phyloP scores from a whole-genome alignment of 2,113 vertebrate species.

The Tyto alba region DNA sequence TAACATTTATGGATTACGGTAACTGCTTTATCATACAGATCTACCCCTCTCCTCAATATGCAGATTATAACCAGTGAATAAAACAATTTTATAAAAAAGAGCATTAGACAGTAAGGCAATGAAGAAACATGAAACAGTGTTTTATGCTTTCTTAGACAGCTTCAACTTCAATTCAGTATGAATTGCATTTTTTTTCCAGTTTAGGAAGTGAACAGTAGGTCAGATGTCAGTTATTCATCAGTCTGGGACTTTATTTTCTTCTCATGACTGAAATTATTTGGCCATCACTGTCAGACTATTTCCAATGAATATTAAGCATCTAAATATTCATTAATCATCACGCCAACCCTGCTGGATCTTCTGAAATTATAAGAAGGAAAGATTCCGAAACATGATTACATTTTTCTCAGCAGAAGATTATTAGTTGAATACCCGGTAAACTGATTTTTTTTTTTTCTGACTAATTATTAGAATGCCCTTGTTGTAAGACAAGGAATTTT shows the following conservation, averaged over 20 bases:
- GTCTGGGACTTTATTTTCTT: conserved; percentile 54
- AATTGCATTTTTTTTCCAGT: conserved; percentile 10
- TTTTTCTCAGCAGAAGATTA: neutral
- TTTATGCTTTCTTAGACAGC: conserved; percentile 2
- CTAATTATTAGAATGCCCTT: neutral
- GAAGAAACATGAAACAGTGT: neutral
- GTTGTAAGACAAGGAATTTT: neutral
- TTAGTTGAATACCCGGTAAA: neutral
- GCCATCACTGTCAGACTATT: conserved; percentile 13
- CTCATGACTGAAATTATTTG: conserved; percentile 45
- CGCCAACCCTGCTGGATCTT: neutral
- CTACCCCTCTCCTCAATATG: neutral
- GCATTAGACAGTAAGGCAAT: neutral
- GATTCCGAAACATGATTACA: neutral
- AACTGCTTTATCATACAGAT: neutral
- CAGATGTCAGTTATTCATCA: conserved; percentile 40
- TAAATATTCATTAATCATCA: conserved; percentile 33
- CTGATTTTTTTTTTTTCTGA: neutral
- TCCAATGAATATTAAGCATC: conserved; percentile 5
- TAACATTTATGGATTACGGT: neutral
- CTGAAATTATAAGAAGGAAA: neutral
- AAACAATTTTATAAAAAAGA: neutral
- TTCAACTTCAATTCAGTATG: neutral
- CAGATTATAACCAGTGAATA: neutral
- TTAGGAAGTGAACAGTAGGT: conserved; percentile 48